These are phyloP conservation scores for Zaprionus lineosus DNA, from an alignment of 2,888 invertebrate species.

Conservation along the genomic window DNA sequence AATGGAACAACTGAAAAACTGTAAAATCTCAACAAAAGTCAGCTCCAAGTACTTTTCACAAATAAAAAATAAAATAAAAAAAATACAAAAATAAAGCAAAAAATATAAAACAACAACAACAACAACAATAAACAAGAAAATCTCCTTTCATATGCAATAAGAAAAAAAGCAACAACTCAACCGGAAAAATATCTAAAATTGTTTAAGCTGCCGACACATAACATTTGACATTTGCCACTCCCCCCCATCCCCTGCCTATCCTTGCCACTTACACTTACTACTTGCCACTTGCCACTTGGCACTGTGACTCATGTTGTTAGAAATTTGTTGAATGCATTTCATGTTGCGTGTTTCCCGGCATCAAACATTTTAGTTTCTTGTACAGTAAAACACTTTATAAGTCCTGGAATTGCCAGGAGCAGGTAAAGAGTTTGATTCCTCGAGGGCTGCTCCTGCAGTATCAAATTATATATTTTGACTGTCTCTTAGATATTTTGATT, in stretches of 20 bases:
- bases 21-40: constrained; percentile 28
- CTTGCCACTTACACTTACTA: background rate
- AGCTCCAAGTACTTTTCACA: constrained; percentile 15
- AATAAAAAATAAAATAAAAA: constrained; percentile 3
- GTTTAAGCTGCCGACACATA: constrained; percentile 49
- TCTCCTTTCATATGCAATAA: too few species aligned
- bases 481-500: too few species aligned
- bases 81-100: constrained; percentile 13
- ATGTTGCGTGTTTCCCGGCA: constrained; percentile 26
- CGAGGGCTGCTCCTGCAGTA: too few species aligned
- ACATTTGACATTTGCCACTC: constrained; percentile 45
- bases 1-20: constrained; percentile 8
- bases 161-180: too few species aligned
- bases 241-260: background rate
- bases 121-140: constrained; percentile 23
- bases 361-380: too few species aligned
- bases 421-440: too few species aligned
- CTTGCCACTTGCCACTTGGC: too few species aligned
- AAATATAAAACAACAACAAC: constrained; percentile 7
- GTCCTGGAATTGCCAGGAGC: too few species aligned
- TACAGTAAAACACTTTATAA: too few species aligned
- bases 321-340: constrained; percentile 37
- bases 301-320: constrained; percentile 20
- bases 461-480: too few species aligned
- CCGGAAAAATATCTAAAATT: constrained; percentile 38